Evolutionary conservation across 2,797 vertebrate species (phyloP), one percentile per base, ranked within the genome.

Genomic region (Corythornis leucogaster): DNA sequence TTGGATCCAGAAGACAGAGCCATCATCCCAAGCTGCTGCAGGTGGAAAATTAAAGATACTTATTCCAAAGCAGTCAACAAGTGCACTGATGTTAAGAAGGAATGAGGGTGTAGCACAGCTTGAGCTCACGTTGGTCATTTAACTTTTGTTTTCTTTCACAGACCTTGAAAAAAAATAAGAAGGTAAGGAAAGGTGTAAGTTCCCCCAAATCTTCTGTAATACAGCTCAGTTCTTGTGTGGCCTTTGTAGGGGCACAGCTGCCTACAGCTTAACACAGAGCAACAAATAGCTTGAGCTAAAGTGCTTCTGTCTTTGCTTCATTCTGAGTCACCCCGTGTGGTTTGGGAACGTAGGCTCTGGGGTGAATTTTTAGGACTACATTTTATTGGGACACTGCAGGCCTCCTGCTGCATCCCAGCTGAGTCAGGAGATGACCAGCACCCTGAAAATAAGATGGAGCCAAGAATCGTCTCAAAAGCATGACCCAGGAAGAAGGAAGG

Each of bases 11-110:
- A 80, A 2, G 53, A 95, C 78, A 93, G 96, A 42, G 97, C 98
- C 0, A 78, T 97, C 80, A 78, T 99, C 61, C 98, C 98, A 48
- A 97, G 97, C 91, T 99, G 98, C 94, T 98, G 98, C 78, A 97
- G 98, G 85, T 53, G 91, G 96, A 97, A 79, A 31, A 97, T 99
- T 94, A 96, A 98, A 93, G 92, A 61, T 26, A 79, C 92, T 55
- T 98, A 97, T 46, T 97, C 98, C 8, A 98, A 94, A 38, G 68
- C 55, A 15, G 91, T 93, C 6, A 97, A 97, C 50, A 91, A 61
- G 28, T 99, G 98, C 80, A 75, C 90, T 9, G 98, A 98, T 66
- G 98, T 98, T 88, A 64, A 45, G 28, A 40, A 46, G 77, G 42
- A 55, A 68, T 50, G n/a, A 74, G 43, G 46, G 59, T 40, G 15